Evolutionary conservation across 2,113 vertebrate species (phyloP), one percentile per base, ranked within the genome.

Genomic region (Pterophyllum scalare): DNA sequence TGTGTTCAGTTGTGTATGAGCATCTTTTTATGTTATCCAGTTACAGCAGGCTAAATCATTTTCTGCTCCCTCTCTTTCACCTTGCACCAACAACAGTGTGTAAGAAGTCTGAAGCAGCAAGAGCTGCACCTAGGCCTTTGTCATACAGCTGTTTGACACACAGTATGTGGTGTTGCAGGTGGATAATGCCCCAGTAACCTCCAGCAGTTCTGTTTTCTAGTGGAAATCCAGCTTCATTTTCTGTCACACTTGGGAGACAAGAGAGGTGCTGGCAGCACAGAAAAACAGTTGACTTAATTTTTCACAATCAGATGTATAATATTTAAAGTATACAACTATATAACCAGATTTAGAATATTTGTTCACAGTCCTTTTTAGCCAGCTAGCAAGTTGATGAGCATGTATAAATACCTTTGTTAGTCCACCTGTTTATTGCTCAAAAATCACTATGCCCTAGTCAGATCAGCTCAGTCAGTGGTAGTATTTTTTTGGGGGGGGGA

Each of bases 131-230:
- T 8, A 54, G 67, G 67, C 67, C 46, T 33, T 31, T 72, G 46
- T 52, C 19, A 72, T 46, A 72, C 67, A 72, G 67, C 46, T 72
- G 67, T 72, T 54, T 72, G 46, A 54, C 67, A 72, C 24, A 28
- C 24, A 72, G 46, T 72, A 33, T 72, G 67, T 33, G 67, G 67
- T 72, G 17, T 2, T 33, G 46, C 67, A 72, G 67, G 67, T 72
- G 67, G 67, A 72, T 72, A 54, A 72, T 72, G 67, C 11, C 46
- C 67, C 26, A 54, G 67, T 54, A 72, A 72, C 67, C 46, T 31
- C 10, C 67, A 72, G 67, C 67, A 54, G 19, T 72, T 31, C 19
- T 72, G 67, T 31, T 72, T 72, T 31, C 26, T 33, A 46, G 52
- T 72, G 67, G 6, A 54, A 72, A 72, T 72, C 46, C 67, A 54